A percentile compares a stretch with the other conserved stretches of the same genome.
phyloP scores from a whole-genome alignment of 2,797 vertebrate species.

The Rhinogobio ventralis region DNA sequence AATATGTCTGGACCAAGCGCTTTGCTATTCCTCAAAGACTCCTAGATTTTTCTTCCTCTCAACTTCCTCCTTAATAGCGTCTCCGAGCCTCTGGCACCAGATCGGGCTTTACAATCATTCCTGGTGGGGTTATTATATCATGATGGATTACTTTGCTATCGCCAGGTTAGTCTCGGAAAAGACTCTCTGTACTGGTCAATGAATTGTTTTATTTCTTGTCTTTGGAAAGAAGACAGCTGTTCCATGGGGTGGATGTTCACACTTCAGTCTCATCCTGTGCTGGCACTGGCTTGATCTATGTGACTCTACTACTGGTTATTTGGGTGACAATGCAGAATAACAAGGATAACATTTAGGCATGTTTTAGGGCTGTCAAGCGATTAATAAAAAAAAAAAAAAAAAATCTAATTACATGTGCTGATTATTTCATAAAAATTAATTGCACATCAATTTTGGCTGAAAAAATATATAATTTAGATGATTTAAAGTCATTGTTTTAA shows the following conservation, averaged over 20 bases:
- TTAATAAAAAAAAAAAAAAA: not conserved
- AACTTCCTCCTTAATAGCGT: slow-evolving; percentile 10
- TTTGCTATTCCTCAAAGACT: slow-evolving; percentile 27
- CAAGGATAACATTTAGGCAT: not conserved
- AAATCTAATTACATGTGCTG: too few relatives aligned
- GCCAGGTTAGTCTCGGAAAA: not conserved
- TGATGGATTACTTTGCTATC: slow-evolving; percentile 25
- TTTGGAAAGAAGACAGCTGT: not conserved
- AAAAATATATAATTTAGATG: too few relatives aligned
- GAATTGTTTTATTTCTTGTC: slow-evolving; percentile 10
- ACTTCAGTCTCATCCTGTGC: not conserved
- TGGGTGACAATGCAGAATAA: not conserved
- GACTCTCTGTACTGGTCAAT: slow-evolving; percentile 16
- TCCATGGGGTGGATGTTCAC: slow-evolving; percentile 4
- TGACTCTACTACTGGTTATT: not conserved
- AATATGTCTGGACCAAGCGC: not conserved
- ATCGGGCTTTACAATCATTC: slow-evolving; percentile 19
- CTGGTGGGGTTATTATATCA: slow-evolving; percentile 32
- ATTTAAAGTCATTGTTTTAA: not conserved
- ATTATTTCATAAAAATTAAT: too few relatives aligned
- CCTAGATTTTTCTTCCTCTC: not conserved
- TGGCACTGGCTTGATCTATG: not conserved
- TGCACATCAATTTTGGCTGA: too few relatives aligned
- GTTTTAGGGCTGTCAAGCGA: not conserved
- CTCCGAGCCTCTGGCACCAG: slow-evolving; percentile 15